Evolutionary conservation across 2,888 invertebrate genomes (phyloP).

Genomic region (Epsilonema sp.): DNA sequence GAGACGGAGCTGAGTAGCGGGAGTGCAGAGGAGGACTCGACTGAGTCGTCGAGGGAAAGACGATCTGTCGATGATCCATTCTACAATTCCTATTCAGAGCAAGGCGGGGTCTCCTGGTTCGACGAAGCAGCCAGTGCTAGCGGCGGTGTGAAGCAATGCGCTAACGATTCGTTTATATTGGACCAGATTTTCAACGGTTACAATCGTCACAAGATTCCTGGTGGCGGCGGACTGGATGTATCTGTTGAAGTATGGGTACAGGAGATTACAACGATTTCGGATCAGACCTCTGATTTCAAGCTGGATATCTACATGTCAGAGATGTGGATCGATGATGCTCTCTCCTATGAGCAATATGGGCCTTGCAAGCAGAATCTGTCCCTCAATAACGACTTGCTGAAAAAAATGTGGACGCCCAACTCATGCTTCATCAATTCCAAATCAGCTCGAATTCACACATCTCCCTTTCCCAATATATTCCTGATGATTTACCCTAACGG

Average conservation of each 20-base stretch:
- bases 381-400: constrained; percentile 20
- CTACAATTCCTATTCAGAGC: too few relatives aligned
- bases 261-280: constrained; percentile 11
- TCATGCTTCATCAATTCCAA: constrained; percentile 28
- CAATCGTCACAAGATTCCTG: constrained; percentile 6
- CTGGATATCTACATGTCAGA: constrained; percentile 28
- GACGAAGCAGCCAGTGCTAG: too few relatives aligned
- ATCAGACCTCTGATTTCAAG: constrained; percentile 14
- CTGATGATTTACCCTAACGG: constrained; percentile 27
- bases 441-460: constrained; percentile 25
- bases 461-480: constrained; percentile 27
- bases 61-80: too few relatives aligned
- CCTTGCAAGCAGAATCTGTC: constrained; percentile 28
- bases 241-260: constrained; percentile 11
- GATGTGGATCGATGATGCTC: constrained; percentile 25
- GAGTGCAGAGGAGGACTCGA: too few relatives aligned
- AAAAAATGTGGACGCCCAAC: constrained; percentile 19
- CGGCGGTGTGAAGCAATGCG: too few relatives aligned
- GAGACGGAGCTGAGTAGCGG: too few relatives aligned
- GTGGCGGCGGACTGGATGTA: constrained; percentile 6
- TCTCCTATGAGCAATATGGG: constrained; percentile 19
- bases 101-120: too few relatives aligned
- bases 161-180: constrained; percentile 3
- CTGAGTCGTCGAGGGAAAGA: too few relatives aligned
- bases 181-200: not conserved